Conservation (phyloP, 2,797 vertebrate genomes). For the Catamblyrhynchus diadema region DNA sequence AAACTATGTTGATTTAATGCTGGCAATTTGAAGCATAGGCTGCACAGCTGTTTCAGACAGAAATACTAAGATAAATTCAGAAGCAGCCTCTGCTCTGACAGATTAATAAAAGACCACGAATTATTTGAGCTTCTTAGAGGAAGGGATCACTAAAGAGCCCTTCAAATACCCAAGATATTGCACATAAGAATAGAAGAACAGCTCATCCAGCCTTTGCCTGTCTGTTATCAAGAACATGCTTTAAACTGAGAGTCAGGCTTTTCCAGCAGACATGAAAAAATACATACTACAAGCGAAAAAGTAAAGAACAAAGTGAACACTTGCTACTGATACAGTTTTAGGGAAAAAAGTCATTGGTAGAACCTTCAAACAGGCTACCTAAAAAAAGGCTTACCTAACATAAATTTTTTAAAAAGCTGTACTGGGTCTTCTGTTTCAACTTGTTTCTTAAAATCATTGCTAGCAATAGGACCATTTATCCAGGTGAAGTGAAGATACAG, state of each 20-base stretch:
- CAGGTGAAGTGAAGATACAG: background rate
- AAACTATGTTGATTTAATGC: constrained; percentile 71
- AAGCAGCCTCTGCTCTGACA: constrained; percentile 64
- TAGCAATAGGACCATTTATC: background rate
- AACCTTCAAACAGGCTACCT: background rate
- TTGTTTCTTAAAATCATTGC: background rate
- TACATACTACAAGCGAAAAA: background rate
- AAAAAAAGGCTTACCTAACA: background rate
- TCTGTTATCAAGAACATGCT: constrained; percentile 29
- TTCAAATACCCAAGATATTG: constrained; percentile 55
- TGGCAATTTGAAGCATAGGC: constrained; percentile 69
- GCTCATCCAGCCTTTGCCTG: constrained; percentile 26
- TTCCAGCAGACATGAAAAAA: constrained; percentile 35
- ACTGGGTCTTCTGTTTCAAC: background rate
- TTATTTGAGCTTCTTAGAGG: constrained; percentile 65
- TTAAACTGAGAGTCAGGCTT: constrained; percentile 31
- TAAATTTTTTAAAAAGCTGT: background rate
- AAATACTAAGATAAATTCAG: constrained; percentile 72
- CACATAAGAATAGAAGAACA: constrained; percentile 31
- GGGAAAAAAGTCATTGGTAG: background rate
- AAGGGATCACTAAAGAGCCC: constrained; percentile 59
- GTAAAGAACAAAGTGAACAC: constrained; percentile 4
- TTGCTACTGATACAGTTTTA: background rate
- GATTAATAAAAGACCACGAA: constrained; percentile 70
- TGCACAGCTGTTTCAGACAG: constrained; percentile 69